A percentile compares a stretch with the other conserved stretches of the same genome.
Conservation (phyloP, 2,797 vertebrate species). For the Lagocephalus sceleratus region DNA sequence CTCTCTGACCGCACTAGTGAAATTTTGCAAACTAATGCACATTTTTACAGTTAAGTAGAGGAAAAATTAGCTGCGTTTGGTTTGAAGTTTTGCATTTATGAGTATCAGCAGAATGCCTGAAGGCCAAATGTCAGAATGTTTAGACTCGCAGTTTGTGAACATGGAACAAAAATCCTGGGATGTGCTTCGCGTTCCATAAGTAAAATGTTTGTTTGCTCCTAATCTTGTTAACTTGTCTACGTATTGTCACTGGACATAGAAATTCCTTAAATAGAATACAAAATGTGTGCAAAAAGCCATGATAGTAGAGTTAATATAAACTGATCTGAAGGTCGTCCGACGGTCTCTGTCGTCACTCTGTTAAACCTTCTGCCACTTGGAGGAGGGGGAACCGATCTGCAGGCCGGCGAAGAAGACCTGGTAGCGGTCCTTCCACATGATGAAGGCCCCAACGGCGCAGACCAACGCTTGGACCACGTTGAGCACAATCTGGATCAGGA, state of each 20-base stretch:
- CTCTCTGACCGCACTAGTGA: too few species aligned
- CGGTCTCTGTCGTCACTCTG: neutral
- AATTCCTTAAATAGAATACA: slow-evolving; percentile 31
- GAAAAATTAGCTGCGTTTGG: neutral
- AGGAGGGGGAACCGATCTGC: slow-evolving; percentile 65
- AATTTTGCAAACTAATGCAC: neutral
- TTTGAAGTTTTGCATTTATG: slow-evolving; percentile 2
- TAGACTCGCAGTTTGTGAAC: slow-evolving; percentile 7
- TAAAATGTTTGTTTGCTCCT: slow-evolving; percentile 4
- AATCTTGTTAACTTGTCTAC: slow-evolving; percentile 15
- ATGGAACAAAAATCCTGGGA: neutral
- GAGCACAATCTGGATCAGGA: slow-evolving; percentile 86
- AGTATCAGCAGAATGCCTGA: neutral
- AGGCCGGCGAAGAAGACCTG: slow-evolving; percentile 91
- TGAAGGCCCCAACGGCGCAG: slow-evolving; percentile 82
- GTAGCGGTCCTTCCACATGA: slow-evolving; percentile 97
- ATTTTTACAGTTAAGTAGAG: neutral
- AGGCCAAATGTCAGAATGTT: slow-evolving; percentile 3
- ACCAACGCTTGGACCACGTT: slow-evolving; percentile 84
- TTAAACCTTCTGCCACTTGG: slow-evolving; percentile 75
- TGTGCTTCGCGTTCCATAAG: slow-evolving; percentile 8
- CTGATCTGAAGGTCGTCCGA: slow-evolving; percentile 14
- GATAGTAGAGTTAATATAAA: slow-evolving; percentile 38
- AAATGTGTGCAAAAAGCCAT: slow-evolving; percentile 57
- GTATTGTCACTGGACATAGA: slow-evolving; percentile 25